A percentile compares a stretch with the other conserved stretches of the same genome.
These are phyloP conservation scores for Pantherophis vulpinus DNA, from an alignment of 2,797 vertebrate species.

Conservation along the genomic window DNA sequence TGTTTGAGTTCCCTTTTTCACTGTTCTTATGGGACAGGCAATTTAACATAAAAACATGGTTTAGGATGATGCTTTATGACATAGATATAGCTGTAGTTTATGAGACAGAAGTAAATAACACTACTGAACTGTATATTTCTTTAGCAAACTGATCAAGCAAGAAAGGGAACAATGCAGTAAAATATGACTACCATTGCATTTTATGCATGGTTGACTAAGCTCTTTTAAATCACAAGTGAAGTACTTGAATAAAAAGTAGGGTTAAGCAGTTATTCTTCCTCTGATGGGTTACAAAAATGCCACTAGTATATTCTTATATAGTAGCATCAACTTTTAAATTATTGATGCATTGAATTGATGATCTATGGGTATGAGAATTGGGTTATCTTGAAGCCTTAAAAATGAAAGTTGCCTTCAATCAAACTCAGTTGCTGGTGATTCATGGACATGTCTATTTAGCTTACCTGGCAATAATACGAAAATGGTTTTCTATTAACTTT, in stretches of 20 bases:
- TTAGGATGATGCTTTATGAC: background rate
- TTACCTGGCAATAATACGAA: background rate
- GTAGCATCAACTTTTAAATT: background rate
- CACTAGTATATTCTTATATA: background rate
- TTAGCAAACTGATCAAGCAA: background rate
- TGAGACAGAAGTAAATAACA: background rate
- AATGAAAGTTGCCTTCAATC: background rate
- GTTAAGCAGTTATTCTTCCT: background rate
- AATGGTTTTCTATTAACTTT: background rate
- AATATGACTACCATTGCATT: background rate
- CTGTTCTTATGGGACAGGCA: background rate
- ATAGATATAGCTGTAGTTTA: background rate
- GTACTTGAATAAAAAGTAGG: background rate
- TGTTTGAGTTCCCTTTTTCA: background rate
- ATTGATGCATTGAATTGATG: background rate
- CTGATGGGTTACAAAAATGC: background rate
- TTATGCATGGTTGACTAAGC: constrained; percentile 7
- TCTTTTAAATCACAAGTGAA: constrained; percentile 10
- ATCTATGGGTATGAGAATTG: background rate
- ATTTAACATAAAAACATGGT: background rate
- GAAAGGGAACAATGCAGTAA: background rate
- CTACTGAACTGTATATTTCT: background rate
- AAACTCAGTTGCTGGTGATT: background rate
- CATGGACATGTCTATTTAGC: background rate
- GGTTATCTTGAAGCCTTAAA: background rate